Conservation (phyloP, 1,140 invertebrate species). For the Stenopsyche tienmushanensis region DNA sequence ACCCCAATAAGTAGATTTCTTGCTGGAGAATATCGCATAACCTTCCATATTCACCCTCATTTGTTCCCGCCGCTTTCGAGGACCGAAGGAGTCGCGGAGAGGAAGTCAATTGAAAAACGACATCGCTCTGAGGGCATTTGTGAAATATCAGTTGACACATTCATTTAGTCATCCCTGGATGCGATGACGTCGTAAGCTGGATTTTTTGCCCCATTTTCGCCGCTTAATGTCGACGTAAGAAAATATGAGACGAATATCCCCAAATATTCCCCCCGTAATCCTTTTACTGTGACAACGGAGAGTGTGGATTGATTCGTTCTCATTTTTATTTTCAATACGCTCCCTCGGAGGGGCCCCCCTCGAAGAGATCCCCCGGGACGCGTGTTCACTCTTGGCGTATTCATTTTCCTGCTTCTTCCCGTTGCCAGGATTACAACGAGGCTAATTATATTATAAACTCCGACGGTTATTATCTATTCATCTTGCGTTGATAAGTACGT, state of each 20-base stretch:
- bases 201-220: neutral
- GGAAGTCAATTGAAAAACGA: slow-evolving; percentile 6
- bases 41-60: no score
- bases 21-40: no score
- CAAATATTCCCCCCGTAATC: neutral
- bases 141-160: slow-evolving; percentile 4
- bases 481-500: slow-evolving; percentile 29
- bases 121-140: neutral
- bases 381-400: slow-evolving; percentile 1
- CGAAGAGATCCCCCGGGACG: slow-evolving; percentile 5
- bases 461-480: slow-evolving; percentile 40
- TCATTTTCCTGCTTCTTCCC: slow-evolving; percentile 7
- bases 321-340: slow-evolving; percentile 1
- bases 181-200: slow-evolving; percentile 1
- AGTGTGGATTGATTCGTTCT: slow-evolving; percentile 6
- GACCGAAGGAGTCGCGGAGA: no score
- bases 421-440: slow-evolving; percentile 29
- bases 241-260: neutral
- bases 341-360: neutral
- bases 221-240: neutral
- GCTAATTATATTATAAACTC: slow-evolving; percentile 40
- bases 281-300: slow-evolving; percentile 8
- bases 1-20: no score
- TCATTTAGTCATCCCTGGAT: slow-evolving; percentile 6
- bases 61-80: no score